Conservation (phyloP, 1,140 invertebrate genomes). For the Nixonia krombeini region DNA sequence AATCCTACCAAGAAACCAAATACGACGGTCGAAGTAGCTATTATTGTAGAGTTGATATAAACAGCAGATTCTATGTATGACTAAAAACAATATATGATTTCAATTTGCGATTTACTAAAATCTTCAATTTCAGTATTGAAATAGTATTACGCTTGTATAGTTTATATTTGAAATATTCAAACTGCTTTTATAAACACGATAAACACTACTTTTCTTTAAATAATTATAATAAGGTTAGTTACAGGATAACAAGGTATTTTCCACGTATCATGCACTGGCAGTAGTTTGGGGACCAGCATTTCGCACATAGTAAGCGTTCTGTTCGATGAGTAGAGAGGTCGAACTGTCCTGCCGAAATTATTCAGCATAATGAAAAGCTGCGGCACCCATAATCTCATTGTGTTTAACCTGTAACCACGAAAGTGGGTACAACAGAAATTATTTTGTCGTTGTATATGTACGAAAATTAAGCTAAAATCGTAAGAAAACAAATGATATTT, state of each 20-base stretch:
- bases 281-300: constrained; percentile 53
- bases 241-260: constrained; percentile 27
- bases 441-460: not conserved
- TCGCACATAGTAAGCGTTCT: constrained; percentile 62
- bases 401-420: constrained; percentile 57
- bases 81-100: constrained; percentile 47
- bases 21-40: constrained; percentile 55
- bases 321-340: constrained; percentile 36
- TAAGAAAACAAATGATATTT: not conserved
- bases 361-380: constrained; percentile 67
- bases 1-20: constrained; percentile 54
- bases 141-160: too few species aligned
- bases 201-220: too few species aligned
- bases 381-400: constrained; percentile 69
- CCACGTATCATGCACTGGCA: constrained; percentile 19
- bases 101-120: too few species aligned
- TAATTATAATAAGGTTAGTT: constrained; percentile 6
- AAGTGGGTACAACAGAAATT: constrained; percentile 6
- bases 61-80: constrained; percentile 52
- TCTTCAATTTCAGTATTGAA: too few species aligned
- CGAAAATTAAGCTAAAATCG: constrained; percentile 5
- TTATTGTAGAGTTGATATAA: constrained; percentile 64
- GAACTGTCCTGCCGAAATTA: constrained; percentile 58
- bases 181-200: too few species aligned
- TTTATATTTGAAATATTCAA: too few species aligned